Evolutionary conservation across 2,113 vertebrate species (phyloP).

Genomic region (Fulica atra): DNA sequence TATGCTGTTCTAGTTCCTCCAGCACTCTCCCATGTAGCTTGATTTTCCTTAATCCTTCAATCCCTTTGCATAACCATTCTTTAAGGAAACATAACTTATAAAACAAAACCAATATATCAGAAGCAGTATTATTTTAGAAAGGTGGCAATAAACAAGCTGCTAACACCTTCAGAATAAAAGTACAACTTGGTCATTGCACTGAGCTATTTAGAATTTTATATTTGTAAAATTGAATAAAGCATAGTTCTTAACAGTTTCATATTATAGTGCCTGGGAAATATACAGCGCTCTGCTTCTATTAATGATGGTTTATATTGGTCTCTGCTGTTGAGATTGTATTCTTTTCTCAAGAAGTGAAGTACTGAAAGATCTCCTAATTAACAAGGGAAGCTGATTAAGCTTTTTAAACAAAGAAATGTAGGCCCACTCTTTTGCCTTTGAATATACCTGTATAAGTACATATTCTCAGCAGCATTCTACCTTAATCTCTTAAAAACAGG

Average conservation of each 20-base stretch:
- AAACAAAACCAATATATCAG: neutral
- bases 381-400: neutral
- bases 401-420: neutral
- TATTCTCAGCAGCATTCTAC: neutral
- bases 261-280: neutral
- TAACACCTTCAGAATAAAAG: neutral
- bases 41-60: neutral
- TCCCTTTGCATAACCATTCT: neutral
- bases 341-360: neutral
- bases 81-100: neutral
- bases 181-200: neutral
- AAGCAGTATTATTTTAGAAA: neutral
- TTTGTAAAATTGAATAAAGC: neutral
- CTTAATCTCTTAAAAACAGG: neutral
- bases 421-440: neutral
- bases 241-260: neutral
- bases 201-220: neutral
- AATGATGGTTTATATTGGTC: neutral
- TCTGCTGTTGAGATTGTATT: neutral
- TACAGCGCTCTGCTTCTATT: neutral
- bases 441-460: neutral
- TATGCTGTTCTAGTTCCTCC: neutral
- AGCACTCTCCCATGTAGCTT: neutral
- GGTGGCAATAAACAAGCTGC: neutral
- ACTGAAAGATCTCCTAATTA: neutral